A percentile compares a stretch with the other conserved stretches of the same genome.
Evolutionary conservation across 1,140 invertebrate genomes (phyloP).

Genomic region (Coelopa frigida): DNA sequence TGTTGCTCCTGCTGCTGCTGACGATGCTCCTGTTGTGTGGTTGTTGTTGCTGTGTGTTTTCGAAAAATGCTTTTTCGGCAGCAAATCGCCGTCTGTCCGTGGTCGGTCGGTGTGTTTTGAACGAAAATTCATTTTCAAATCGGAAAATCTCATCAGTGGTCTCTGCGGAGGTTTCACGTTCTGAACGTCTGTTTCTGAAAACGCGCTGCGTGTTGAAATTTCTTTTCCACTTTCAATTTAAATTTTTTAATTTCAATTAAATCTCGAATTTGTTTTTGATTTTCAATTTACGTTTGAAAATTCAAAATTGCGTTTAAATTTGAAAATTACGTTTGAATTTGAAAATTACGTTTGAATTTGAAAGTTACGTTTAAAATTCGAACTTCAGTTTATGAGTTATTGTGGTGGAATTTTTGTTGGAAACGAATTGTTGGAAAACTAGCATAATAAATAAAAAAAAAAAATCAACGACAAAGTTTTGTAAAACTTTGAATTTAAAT

Average conservation of each 20-base stretch:
- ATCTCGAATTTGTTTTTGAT: no score
- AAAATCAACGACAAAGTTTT: conserved; percentile 5
- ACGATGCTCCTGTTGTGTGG: background rate
- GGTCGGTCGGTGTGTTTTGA: background rate
- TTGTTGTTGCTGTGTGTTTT: background rate
- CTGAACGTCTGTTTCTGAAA: conserved; percentile 38
- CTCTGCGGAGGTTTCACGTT: conserved; percentile 46
- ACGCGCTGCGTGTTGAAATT: conserved; percentile 24
- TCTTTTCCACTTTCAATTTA: no score
- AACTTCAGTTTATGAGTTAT: no score
- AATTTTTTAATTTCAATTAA: no score
- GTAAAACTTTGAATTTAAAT: conserved; percentile 1
- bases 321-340: background rate
- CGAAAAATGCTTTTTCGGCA: conserved; percentile 2
- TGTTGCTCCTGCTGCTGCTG: background rate
- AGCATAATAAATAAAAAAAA: conserved; percentile 12
- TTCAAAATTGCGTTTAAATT: background rate
- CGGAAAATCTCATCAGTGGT: conserved; percentile 32
- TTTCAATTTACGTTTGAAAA: background rate
- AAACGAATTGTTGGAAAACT: no score
- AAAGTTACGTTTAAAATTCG: background rate
- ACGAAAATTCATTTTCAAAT: conserved; percentile 8
- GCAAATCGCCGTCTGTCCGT: no score
- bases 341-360: background rate
- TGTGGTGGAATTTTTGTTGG: background rate